These are phyloP conservation scores for Drosophila obscura DNA, from an alignment of 1,140 invertebrate species.

Conservation along the genomic window DNA sequence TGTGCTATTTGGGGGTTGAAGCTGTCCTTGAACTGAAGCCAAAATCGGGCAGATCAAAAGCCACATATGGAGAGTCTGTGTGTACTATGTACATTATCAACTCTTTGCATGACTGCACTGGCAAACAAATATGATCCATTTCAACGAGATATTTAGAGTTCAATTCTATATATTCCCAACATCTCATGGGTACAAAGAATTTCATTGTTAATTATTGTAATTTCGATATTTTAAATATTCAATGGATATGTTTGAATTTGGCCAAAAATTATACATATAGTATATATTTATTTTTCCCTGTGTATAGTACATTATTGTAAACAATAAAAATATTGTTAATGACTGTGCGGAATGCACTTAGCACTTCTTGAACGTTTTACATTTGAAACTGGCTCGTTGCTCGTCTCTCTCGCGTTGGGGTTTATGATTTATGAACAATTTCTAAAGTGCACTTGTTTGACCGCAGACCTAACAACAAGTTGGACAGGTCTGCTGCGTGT, in stretches of 20 bases:
- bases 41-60: constrained; percentile 67
- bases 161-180: no score
- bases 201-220: no score
- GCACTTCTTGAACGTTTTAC: constrained; percentile 68
- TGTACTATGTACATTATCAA: constrained; percentile 19
- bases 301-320: constrained; percentile 44
- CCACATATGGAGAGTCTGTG: constrained; percentile 20
- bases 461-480: constrained; percentile 79
- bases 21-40: constrained; percentile 55
- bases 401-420: constrained; percentile 23
- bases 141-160: no score
- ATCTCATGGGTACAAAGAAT: no score
- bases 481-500: constrained; percentile 56
- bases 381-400: constrained; percentile 59
- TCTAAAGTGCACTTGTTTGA: constrained; percentile 83
- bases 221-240: no score
- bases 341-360: constrained; percentile 69
- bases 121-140: no score
- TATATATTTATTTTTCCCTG: no score
- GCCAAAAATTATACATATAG: no score
- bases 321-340: constrained; percentile 62
- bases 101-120: background rate
- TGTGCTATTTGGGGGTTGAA: background rate
- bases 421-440: constrained; percentile 82
- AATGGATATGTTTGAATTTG: no score